Evolutionary conservation across 1,140 invertebrate species (phyloP), one percentile per base, ranked within the genome.

Genomic region (Bombus balteatus): DNA sequence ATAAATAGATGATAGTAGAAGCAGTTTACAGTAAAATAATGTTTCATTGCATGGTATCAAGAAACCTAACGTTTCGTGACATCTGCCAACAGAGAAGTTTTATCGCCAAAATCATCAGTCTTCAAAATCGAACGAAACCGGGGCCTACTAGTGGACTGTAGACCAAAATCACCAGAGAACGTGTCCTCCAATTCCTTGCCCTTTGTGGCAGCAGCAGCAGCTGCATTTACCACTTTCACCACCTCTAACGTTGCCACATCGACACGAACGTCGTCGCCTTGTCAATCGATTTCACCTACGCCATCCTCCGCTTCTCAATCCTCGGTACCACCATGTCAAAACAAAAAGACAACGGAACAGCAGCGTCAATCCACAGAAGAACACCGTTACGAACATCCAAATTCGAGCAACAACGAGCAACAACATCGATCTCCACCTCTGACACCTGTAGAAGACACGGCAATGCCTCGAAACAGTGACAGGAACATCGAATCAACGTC

Each of bases 241-340:
- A n/a, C 87, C 10, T 72, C 84, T 10, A 86, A 43, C 66, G 75
- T 80, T 12, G 79, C 83, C 8, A 66, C 79, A 12, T 72, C 85
- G 34, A 89, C 88, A 1, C 92, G 90, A 37, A 81, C 89, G 9
- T 89, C 93, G 32, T 90, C 78, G 68, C 85, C 73, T 88, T 89
- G 87, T 83, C 93, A 70, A 72, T 89, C 88, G 5, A 53, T 87
- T 5, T 90, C 87, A 5, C 83, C 81, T 68, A 82, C 59, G 41
- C 88, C 22, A 75, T 91, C 70, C 78, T 88, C 79, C 66, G 88
- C 77, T 8, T 83, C 88, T 6, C 84, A 66, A 15, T 87, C 89
- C 1, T 62, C 86, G 28, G 34, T 85, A n/a, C 81, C 90, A 0
- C 12, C 72, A 22, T 83, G 66, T 1, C 80, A 62, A 25, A 74